These are phyloP conservation scores for Hyposmocoma kahamanoa DNA, from an alignment of 1,140 invertebrate species.

Conservation along the genomic window DNA sequence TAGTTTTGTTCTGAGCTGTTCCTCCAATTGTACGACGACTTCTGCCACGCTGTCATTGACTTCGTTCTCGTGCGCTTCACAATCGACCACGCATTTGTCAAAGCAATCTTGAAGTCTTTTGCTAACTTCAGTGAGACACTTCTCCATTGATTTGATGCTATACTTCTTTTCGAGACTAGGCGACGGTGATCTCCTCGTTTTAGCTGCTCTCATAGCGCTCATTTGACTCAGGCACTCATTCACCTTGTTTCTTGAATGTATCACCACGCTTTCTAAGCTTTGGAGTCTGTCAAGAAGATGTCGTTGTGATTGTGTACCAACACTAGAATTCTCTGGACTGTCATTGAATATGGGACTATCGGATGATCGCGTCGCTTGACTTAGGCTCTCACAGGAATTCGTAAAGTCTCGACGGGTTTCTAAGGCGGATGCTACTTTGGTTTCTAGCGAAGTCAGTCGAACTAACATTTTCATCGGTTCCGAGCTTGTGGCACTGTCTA, in stretches of 20 bases:
- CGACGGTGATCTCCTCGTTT: slow-evolving; percentile 74
- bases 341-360: slow-evolving; percentile 49
- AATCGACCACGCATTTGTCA: slow-evolving; percentile 71
- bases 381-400: slow-evolving; percentile 74
- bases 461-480: slow-evolving; percentile 87
- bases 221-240: slow-evolving; percentile 73
- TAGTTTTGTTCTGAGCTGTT: slow-evolving; percentile 78
- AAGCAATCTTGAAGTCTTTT: slow-evolving; percentile 74
- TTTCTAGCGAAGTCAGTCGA: slow-evolving; percentile 82
- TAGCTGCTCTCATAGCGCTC: slow-evolving; percentile 72
- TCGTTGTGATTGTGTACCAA: slow-evolving; percentile 60
- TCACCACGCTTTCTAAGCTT: slow-evolving; percentile 74
- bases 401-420: slow-evolving; percentile 68
- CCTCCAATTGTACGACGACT: slow-evolving; percentile 78
- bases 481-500: slow-evolving; percentile 83
- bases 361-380: slow-evolving; percentile 45
- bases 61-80: slow-evolving; percentile 56
- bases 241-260: slow-evolving; percentile 72
- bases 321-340: slow-evolving; percentile 39
- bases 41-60: slow-evolving; percentile 75
- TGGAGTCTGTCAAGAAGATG: slow-evolving; percentile 74
- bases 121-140: slow-evolving; percentile 75
- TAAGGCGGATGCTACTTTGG: slow-evolving; percentile 78
- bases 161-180: slow-evolving; percentile 76
- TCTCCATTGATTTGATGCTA: slow-evolving; percentile 75